These are phyloP conservation scores for Andrena camellia DNA, from an alignment of 2,888 invertebrate species.

Conservation along the genomic window DNA sequence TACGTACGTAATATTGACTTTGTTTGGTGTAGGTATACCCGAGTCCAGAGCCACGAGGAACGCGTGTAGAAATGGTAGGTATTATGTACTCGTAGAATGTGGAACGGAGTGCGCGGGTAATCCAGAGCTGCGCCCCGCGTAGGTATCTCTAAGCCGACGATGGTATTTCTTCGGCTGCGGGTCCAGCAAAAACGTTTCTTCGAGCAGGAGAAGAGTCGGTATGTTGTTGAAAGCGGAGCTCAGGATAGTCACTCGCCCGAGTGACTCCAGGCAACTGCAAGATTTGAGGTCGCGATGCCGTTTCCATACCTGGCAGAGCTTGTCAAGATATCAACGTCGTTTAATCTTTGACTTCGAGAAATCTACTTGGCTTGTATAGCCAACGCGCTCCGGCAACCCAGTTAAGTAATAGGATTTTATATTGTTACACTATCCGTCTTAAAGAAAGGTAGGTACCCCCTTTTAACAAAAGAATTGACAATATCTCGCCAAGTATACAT, in stretches of 20 bases:
- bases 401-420: conserved; percentile 20
- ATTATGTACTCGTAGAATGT: not conserved
- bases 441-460: not conserved
- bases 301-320: conserved; percentile 74
- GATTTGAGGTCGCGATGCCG: conserved; percentile 67
- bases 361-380: not conserved
- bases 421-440: not conserved
- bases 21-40: not conserved
- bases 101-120: not conserved
- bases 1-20: not conserved
- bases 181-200: conserved; percentile 8
- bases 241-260: conserved; percentile 3
- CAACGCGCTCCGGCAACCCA: not conserved
- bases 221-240: conserved; percentile 29
- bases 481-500: too few species aligned
- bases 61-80: not conserved
- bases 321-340: conserved; percentile 34
- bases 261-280: conserved; percentile 31
- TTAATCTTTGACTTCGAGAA: conserved; percentile 24
- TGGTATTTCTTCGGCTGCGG: not conserved
- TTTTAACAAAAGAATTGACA: not conserved
- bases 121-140: not conserved
- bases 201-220: not conserved
- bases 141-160: conserved; percentile 1
- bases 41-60: not conserved